Evolutionary conservation across 2,888 invertebrate genomes (phyloP), one percentile per base, ranked within the genome.

Genomic region (Drosophila greeni): DNA sequence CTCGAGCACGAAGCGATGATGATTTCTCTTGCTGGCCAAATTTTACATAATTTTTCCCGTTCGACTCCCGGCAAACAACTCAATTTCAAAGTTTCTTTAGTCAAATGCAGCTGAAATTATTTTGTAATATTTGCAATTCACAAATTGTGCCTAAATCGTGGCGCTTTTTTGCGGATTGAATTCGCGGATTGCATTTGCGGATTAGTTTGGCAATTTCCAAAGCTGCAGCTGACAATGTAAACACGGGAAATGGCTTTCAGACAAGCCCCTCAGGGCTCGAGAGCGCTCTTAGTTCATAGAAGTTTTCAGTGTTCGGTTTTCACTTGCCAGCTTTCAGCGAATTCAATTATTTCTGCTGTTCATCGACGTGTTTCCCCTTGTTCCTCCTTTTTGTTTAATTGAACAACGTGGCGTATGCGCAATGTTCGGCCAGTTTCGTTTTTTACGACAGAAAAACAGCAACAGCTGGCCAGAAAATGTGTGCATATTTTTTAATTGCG

Each of bases 81-180:
- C 80, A 85, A 81, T 81, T 85, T 73, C 56, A 67, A 62, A 62
- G 51, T 61, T 61, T 59, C 61, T 82, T 69, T 82, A 49, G 23
- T 16, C 29, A 48, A 62, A 53, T 52, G 51, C 53, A 29, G 42
- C 71, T 61, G 69, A 67, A 70, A 85, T 77, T 57, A 83, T 83
- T 85, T 81, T 73, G 69, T 83, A 81, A 81, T 72, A 83, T 83
- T 83, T 72, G 66, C 70, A 75, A 83, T 70, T 73, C 36, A 78
- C 75, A 79, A 82, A 72, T 84, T 84, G 69, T 48, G 47, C 67
- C 55, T 60, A 62, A 83, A 72, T 61, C 57, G 47, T 67, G 70
- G 34, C 34, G 5, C 2, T 23, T 62, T 14, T 16, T 24, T 8
- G 1, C 1, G 55, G 16, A 39, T 52, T 45, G 34, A n/a, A 39